Conservation (phyloP, 2,797 vertebrate genomes). For the Hoplostethus mediterraneus region DNA sequence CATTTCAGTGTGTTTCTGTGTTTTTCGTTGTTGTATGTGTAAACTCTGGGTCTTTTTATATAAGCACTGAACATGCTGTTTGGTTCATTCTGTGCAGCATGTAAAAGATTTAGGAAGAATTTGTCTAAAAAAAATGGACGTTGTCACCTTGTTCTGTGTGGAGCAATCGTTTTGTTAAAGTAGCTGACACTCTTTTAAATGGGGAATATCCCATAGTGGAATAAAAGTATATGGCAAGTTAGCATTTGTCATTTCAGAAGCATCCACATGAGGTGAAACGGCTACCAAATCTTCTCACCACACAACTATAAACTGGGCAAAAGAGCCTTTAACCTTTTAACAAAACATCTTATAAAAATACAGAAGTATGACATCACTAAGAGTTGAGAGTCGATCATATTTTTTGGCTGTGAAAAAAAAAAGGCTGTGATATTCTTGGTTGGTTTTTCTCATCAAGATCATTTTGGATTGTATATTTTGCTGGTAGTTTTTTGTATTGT, state of each 20-base stretch:
- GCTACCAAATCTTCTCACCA: background rate
- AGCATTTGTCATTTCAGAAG: background rate
- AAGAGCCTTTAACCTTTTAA: background rate
- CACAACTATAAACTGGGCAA: background rate
- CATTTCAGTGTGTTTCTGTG: too few species aligned
- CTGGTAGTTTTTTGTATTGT: conserved; percentile 33
- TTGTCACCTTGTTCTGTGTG: too few species aligned
- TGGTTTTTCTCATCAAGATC: conserved; percentile 53
- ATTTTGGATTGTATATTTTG: conserved; percentile 53
- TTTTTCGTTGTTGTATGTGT: too few species aligned
- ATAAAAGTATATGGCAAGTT: background rate
- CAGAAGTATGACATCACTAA: conserved; percentile 19
- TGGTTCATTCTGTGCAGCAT: too few species aligned
- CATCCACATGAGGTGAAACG: background rate
- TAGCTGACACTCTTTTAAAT: too few species aligned
- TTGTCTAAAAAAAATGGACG: too few species aligned
- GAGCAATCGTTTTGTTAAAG: too few species aligned
- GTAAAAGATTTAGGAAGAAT: too few species aligned
- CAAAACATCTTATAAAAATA: background rate
- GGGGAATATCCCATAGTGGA: too few species aligned
- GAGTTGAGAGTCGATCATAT: conserved; percentile 16
- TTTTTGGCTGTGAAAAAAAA: background rate
- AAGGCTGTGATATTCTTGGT: conserved; percentile 21
- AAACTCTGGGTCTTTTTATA: too few species aligned
- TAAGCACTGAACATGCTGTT: too few species aligned